These are phyloP conservation scores for Rhodinocichla rosea DNA, from an alignment of 2,113 vertebrate genomes.

Conservation along the genomic window DNA sequence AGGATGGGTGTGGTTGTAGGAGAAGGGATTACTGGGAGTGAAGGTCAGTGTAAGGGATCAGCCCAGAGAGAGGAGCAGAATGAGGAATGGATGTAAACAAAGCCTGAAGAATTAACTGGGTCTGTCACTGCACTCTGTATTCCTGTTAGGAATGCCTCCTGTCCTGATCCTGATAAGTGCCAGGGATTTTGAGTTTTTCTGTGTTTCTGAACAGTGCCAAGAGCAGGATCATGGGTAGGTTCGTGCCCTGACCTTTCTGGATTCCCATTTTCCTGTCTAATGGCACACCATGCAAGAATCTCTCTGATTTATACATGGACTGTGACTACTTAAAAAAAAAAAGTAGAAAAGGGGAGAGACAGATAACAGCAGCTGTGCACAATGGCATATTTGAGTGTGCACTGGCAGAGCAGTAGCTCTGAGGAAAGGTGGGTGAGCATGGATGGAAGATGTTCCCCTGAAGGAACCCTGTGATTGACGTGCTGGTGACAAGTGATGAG, in stretches of 20 bases:
- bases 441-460: not conserved
- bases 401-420: not conserved
- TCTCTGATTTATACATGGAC: not conserved
- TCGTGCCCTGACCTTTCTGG: not conserved
- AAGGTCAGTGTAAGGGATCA: not conserved
- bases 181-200: not conserved
- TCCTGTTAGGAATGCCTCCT: not conserved
- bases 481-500: not conserved
- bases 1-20: not conserved
- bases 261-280: conserved; percentile 11
- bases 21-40: not conserved
- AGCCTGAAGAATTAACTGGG: not conserved
- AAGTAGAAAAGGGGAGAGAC: not conserved
- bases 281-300: not conserved
- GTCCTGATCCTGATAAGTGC: not conserved
- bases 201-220: not conserved
- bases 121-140: not conserved
- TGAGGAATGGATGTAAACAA: not conserved
- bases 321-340: not conserved
- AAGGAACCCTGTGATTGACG: not conserved
- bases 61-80: not conserved
- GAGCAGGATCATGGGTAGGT: not conserved
- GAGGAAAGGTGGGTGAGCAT: not conserved
- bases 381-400: not conserved
- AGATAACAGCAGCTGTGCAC: not conserved